Conservation (phyloP, 1,140 invertebrate species). For the Galleria mellonella region DNA sequence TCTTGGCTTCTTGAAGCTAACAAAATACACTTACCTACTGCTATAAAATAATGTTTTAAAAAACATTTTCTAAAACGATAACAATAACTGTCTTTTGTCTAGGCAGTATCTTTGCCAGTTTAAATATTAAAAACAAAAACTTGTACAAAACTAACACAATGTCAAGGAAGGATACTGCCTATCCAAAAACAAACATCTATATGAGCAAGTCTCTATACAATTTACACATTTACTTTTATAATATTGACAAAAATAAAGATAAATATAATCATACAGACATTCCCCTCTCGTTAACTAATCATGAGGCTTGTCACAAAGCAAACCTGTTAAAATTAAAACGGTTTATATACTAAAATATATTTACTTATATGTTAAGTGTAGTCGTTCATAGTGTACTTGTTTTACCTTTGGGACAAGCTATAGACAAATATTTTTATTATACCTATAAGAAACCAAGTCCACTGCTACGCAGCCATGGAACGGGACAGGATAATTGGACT, state of each 20-base stretch:
- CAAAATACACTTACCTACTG: conserved; percentile 71
- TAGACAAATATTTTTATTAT: conserved; percentile 36
- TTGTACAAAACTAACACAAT: conserved; percentile 14
- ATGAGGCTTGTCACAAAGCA: conserved; percentile 62
- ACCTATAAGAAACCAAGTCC: conserved; percentile 70
- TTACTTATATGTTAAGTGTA: conserved; percentile 30
- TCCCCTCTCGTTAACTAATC: conserved; percentile 21
- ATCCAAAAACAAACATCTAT: conserved; percentile 61
- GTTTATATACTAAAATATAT: conserved; percentile 23
- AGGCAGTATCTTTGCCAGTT: conserved; percentile 58
- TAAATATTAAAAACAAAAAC: conserved; percentile 10
- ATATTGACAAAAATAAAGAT: conserved; percentile 25
- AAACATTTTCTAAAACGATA: conserved; percentile 48
- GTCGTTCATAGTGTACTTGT: conserved; percentile 25
- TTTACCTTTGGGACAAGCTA: conserved; percentile 70
- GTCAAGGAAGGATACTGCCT: conserved; percentile 56
- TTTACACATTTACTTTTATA: conserved; percentile 50
- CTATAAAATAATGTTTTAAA: conserved; percentile 54
- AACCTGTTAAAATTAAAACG: conserved; percentile 30
- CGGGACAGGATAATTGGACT: conserved; percentile 5
- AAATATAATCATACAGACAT: conserved; percentile 25
- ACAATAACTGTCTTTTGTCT: conserved; percentile 34
- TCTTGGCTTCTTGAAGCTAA: conserved; percentile 71
- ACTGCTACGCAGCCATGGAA: conserved; percentile 64
- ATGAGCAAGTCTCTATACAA: conserved; percentile 54